A percentile compares a stretch with the other conserved stretches of the same genome.
These are phyloP conservation scores for Heliothis subflexa DNA, from an alignment of 1,140 invertebrate species.

Conservation along the genomic window DNA sequence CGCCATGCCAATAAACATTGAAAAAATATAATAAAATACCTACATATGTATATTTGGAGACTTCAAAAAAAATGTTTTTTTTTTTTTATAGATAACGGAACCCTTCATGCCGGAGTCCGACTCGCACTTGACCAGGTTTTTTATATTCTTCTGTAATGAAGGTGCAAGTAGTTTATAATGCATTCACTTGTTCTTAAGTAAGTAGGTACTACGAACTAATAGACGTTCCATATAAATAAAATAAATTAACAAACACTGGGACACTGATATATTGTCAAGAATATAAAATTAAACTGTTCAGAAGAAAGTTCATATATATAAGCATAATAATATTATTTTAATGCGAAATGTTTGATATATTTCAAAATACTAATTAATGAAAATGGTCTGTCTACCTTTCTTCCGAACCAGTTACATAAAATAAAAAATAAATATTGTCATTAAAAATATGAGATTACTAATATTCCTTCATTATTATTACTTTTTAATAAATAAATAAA, in stretches of 20 bases:
- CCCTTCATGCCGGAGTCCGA: too few species aligned
- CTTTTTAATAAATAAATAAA: background rate
- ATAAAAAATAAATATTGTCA: constrained; percentile 14
- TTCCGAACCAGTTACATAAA: background rate
- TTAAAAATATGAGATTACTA: constrained; percentile 22
- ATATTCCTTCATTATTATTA: background rate
- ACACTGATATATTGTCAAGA: background rate
- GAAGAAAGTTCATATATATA: background rate
- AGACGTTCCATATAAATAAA: background rate
- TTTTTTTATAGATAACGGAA: too few species aligned
- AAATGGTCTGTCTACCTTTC: too few species aligned
- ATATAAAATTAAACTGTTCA: background rate
- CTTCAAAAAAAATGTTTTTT: too few species aligned
- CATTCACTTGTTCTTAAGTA: background rate
- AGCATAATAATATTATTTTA: background rate
- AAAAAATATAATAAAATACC: too few species aligned
- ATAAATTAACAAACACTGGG: constrained; percentile 2
- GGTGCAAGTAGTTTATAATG: background rate
- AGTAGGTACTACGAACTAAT: background rate
- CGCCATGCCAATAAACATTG: too few species aligned
- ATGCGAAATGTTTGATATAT: too few species aligned
- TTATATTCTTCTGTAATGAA: background rate
- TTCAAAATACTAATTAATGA: too few species aligned
- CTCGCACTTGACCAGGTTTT: background rate
- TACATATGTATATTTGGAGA: too few species aligned